Base-by-base conservation (phyloP, 2,888 invertebrate species). In the Amiota mariae region DNA sequence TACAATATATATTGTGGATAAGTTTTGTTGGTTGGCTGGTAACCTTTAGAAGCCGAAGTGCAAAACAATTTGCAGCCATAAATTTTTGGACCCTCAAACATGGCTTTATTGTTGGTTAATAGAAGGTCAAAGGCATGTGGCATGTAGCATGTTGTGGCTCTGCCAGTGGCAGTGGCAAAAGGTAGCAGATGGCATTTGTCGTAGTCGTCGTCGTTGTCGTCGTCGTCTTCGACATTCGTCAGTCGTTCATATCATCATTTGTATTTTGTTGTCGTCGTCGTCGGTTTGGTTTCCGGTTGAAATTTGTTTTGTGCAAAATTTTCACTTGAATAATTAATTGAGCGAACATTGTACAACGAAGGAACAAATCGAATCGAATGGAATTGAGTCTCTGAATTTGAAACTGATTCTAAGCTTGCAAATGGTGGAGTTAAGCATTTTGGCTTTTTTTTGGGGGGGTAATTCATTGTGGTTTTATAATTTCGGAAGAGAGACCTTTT, bases 51-150 rank as follows among this genome's bases (percentile, higher is more conserved):
- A 78, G 77, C 70, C 77, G 75, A 80, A 72, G 77, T 85, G 81
- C 85, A 85, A 86, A 86, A 86, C 86, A 87, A 87, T 86, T 86
- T 86, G 81, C 84, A 82, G 80, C 82, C 86, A 86, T 86, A 87
- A 87, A 86, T 86, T 87, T 80, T 48, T 46, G n/a, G 46, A 48
- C 47, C 11, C 66, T 20, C 48, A 51, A 68, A 48, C 24, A 18
- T 54, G 66, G 18, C 18, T 48, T 68, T 48, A 54, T 68, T 36
- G 47, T 48, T 49, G 48, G n/a, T 66, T 66, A 66, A 66, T 66
- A 48, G 47, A 64, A 66, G 66, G 66, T 66, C 66, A 66, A 47
- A 47, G n/a, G 63, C 13, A 54, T 54, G 24, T 24, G 24, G 24
- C 24, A 24, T 24, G n/a, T n/a, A n/a, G 54, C 36, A 36, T 36